These are phyloP conservation scores for Cyprinus carpio DNA, from an alignment of 2,113 vertebrate species.

Conservation along the genomic window DNA sequence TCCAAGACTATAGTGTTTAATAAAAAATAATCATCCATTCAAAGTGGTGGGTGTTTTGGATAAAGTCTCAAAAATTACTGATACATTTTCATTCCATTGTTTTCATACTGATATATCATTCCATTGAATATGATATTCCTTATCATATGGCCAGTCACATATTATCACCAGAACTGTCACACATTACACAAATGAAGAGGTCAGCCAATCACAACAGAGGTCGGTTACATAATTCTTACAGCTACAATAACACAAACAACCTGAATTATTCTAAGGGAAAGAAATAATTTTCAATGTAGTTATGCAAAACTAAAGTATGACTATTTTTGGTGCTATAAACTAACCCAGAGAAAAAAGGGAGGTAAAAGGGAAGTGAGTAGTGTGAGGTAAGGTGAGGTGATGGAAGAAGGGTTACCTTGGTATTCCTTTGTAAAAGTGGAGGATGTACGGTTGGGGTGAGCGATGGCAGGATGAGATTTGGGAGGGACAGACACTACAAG, in stretches of 20 bases:
- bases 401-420: slow-evolving; percentile 49
- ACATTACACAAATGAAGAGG: background rate
- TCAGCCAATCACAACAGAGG: background rate
- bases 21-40: background rate
- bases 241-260: background rate
- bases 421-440: background rate
- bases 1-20: background rate
- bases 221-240: background rate
- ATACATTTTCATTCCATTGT: background rate
- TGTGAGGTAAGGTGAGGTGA: background rate
- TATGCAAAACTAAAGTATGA: background rate
- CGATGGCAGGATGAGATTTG: slow-evolving; percentile 27
- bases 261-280: background rate
- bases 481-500: slow-evolving; percentile 47
- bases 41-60: background rate
- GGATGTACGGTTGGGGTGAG: slow-evolving; percentile 5
- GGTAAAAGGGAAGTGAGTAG: background rate
- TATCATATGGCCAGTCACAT: background rate
- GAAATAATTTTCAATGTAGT: background rate
- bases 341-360: too few relatives aligned
- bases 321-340: background rate
- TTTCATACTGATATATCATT: background rate
- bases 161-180: background rate
- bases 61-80: background rate
- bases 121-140: background rate